Base-by-base conservation (phyloP, 1,140 invertebrate species). In the Amyelois transitella region DNA sequence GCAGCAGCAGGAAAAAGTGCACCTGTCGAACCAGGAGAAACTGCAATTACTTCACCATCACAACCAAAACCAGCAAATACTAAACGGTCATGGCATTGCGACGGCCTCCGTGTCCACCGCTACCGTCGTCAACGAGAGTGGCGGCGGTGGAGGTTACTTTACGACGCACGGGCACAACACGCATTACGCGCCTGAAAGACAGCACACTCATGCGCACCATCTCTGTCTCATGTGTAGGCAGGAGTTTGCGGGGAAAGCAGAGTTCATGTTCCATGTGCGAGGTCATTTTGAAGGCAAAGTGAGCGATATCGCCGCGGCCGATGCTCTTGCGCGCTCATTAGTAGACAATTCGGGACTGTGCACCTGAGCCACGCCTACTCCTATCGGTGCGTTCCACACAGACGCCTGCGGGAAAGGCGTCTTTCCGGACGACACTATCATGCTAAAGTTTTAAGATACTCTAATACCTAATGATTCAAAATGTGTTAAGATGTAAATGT, bases 251-350 rank as follows among this genome's bases (percentile, higher is more conserved):
- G 90, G 92, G 48, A 92, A 92, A 75, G 89, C 91, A 5, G 92
- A 93, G 73, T 93, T 93, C 60, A 92, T 93, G 90, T 92, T 93
- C 69, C 92, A 93, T 70, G 91, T 93, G 19, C 82, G 92, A 51
- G 91, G 91, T 1, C 92, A 93, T 70, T 92, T 93, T 58, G 91
- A 92, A 60, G 89, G 90, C 18, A 91, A 91, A 65, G 82, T 89
- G 43, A 88, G 86, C 38, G 91, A 91, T 58, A 89, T 91, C 0
- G 89, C 91, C 0, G 91, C 91, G 0, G 91, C 91, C 0, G 91
- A 92, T 54, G 84, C 91, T 20, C 88, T 92, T 44, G 91, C 91
- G 1, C 86, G 91, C 21, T 91, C 91, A 2, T 74, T 92, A 10
- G 91, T 92, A 25, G 91, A 92, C 77, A 90, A 91, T 43, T 90